phyloP scores from a whole-genome alignment of 2,888 invertebrate species.

The Busseola fusca region DNA sequence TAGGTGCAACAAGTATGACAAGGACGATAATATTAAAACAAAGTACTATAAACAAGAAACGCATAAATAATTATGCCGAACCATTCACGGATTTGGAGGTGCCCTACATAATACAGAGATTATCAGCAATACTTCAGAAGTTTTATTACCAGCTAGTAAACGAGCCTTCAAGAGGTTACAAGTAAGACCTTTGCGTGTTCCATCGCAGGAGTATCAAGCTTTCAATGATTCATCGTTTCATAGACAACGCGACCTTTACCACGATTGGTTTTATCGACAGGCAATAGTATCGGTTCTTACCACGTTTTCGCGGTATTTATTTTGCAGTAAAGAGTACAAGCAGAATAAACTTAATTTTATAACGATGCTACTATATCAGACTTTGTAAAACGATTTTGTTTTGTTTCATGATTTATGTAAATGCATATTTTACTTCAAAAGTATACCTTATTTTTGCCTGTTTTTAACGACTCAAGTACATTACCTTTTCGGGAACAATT shows the following conservation, averaged over 20 bases:
- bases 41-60: too few relatives aligned
- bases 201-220: slow-evolving; percentile 50
- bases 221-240: slow-evolving; percentile 69
- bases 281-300: slow-evolving; percentile 9
- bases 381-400: not conserved
- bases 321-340: slow-evolving; percentile 12
- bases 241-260: slow-evolving; percentile 58
- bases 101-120: not conserved
- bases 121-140: not conserved
- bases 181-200: slow-evolving; percentile 73
- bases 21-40: not conserved
- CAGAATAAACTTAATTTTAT: slow-evolving; percentile 7
- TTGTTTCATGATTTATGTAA: too few relatives aligned
- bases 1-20: not conserved
- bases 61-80: not conserved
- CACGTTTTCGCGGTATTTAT: slow-evolving; percentile 27
- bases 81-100: not conserved
- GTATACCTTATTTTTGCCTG: not conserved
- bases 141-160: slow-evolving; percentile 42
- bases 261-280: slow-evolving; percentile 25
- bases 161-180: slow-evolving; percentile 41
- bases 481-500: not conserved
- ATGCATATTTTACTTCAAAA: not conserved
- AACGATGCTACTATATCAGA: not conserved
- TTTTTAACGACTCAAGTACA: not conserved